Base-by-base conservation (phyloP, 2,797 vertebrate species). In the Urophycis tenuis region DNA sequence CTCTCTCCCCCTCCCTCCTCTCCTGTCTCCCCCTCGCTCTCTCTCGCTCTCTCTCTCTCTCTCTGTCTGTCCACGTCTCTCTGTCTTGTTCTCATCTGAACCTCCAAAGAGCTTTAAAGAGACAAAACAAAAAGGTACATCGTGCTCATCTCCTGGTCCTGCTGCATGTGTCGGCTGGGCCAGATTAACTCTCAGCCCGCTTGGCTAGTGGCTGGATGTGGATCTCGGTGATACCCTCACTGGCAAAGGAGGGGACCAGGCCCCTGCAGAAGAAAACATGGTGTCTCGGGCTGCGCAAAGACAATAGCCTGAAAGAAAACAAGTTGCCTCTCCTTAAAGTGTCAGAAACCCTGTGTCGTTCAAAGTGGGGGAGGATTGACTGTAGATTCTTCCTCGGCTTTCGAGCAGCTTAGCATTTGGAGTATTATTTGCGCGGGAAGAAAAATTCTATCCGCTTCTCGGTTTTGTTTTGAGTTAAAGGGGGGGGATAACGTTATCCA, bases 91-190 rank as follows among this genome's bases (percentile, higher is more conserved):
- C 78, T 87, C 81, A 82, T 84, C 79, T 34, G 70, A 77, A 82
- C 85, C 75, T 78, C 81, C 81, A 81, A 87, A 83, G 82, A 89
- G 87, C 82, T 87, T 83, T 83, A 83, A 86, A 90, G 89, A 89
- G 85, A 91, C 19, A 22, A 60, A 60, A 60, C 49, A 19, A 49
- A 90, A 89, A 80, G 82, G 81, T n/a, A 85, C 82, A 85, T 89
- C 85, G 87, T 87, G 80, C 81, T 81, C 79, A 82, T 89, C 78
- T 79, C 83, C 76, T 80, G 81, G 49, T 60, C 49, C 49, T 22
- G 15, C 76, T 83, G 36, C 35, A 41, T 82, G 81, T 80, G 82
- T 85, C 89, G 87, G 84, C 79, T 85, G 83, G 85, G 84, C 75
- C 80, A 85, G 89, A 91, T 92, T 88, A 91, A 80, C 45, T 31